These are phyloP conservation scores for Neoarius graeffei DNA, from an alignment of 2,113 vertebrate species.

Conservation along the genomic window DNA sequence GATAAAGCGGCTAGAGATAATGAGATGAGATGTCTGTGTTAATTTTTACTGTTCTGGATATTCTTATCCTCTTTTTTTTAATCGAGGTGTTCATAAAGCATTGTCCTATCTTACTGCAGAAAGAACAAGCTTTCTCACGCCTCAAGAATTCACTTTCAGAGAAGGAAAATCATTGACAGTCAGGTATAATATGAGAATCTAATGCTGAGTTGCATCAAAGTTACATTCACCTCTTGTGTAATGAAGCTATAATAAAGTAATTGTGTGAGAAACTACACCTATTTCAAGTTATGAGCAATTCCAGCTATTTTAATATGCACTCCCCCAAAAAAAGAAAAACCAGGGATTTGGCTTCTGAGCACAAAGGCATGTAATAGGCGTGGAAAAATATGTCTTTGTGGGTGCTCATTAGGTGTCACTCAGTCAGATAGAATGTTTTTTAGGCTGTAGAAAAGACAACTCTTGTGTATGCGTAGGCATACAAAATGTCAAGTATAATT, in stretches of 20 bases:
- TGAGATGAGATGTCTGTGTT: not conserved
- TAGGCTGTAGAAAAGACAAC: slow-evolving; percentile 17
- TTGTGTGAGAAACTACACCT: not conserved
- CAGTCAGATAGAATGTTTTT: slow-evolving; percentile 16
- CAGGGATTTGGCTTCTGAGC: not conserved
- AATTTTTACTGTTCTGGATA: not conserved
- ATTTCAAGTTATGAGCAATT: not conserved
- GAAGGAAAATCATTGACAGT: not conserved
- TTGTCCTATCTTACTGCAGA: not conserved
- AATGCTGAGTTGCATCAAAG: not conserved
- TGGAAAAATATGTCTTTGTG: slow-evolving; percentile 29
- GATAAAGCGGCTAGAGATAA: no score
- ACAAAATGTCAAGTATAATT: slow-evolving; percentile 21
- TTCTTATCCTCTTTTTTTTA: not conserved
- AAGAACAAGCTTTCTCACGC: not conserved
- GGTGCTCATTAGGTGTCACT: slow-evolving; percentile 30
- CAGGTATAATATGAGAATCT: not conserved
- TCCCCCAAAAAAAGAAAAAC: not conserved
- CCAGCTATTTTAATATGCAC: slow-evolving; percentile 4
- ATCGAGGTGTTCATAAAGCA: not conserved
- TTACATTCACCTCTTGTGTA: not conserved
- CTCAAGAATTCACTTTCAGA: not conserved
- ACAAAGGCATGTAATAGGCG: slow-evolving; percentile 13
- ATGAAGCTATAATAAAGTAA: slow-evolving; percentile 9
- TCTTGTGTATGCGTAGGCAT: slow-evolving; percentile 9